A percentile compares a stretch with the other conserved stretches of the same genome.
Conservation (phyloP, 2,888 invertebrate species). For the Cremastobaeus sp. region DNA sequence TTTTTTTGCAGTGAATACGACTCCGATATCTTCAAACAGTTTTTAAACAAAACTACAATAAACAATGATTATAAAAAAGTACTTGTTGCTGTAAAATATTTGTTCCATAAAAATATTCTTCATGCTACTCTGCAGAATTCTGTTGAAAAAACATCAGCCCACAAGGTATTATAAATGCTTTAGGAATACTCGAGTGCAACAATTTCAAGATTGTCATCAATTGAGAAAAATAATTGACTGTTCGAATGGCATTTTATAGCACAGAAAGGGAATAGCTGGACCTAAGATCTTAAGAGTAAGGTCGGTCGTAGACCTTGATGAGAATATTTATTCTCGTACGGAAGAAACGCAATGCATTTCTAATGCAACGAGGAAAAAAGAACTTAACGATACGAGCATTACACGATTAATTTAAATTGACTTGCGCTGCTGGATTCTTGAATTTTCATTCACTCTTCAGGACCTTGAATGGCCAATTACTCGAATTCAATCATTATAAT, state of each 20-base stretch:
- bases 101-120: no score
- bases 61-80: no score
- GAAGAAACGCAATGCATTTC: not conserved
- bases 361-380: slow-evolving; percentile 21
- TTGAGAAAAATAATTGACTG: slow-evolving; percentile 11
- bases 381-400: slow-evolving; percentile 2
- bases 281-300: slow-evolving; percentile 36
- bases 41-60: no score
- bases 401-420: slow-evolving; percentile 15
- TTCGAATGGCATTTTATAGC: slow-evolving; percentile 27
- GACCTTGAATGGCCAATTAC: slow-evolving; percentile 22
- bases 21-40: no score
- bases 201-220: slow-evolving; percentile 8
- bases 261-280: slow-evolving; percentile 31
- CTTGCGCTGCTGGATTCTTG: slow-evolving; percentile 9
- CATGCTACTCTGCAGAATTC: no score
- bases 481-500: slow-evolving; percentile 27
- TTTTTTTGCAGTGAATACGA: no score
- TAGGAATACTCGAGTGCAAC: slow-evolving; percentile 1
- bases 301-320: slow-evolving; percentile 54
- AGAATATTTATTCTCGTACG: slow-evolving; percentile 16
- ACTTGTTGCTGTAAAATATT: no score
- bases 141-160: slow-evolving; percentile 16
- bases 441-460: slow-evolving; percentile 16
- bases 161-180: slow-evolving; percentile 3